Evolutionary conservation across 2,113 vertebrate genomes (phyloP).

Genomic region (Pollimyrus isidori): DNA sequence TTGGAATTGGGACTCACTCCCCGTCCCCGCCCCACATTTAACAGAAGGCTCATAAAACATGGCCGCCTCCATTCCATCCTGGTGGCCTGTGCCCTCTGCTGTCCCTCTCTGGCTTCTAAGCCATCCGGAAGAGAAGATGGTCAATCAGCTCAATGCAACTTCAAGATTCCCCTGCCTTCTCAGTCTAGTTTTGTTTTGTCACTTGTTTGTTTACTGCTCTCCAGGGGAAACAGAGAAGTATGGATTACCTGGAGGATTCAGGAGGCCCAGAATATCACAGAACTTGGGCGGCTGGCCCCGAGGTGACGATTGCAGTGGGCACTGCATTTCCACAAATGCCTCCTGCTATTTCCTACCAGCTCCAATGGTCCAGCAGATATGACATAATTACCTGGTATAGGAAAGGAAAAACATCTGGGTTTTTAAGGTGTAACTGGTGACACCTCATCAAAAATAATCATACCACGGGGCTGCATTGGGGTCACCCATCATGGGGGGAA

Average conservation of each 20-base stretch:
- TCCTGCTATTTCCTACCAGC: not conserved
- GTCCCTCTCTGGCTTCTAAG: conserved; percentile 40
- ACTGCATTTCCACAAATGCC: not conserved
- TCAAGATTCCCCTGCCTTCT: conserved; percentile 15
- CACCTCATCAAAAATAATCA: not conserved
- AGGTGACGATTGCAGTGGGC: not conserved
- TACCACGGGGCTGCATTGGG: not conserved
- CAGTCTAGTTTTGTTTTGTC: conserved; percentile 4
- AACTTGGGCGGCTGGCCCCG: not conserved
- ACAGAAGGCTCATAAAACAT: conserved; percentile 48
- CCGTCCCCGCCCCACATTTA: conserved; percentile 22
- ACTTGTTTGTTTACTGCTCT: not conserved
- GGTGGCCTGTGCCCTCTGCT: conserved; percentile 30
- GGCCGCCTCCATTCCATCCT: conserved; percentile 45
- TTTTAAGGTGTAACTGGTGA: not conserved
- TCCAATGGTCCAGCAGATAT: not conserved
- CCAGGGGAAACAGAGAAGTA: not conserved
- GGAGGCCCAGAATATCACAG: not conserved
- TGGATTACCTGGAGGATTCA: not conserved
- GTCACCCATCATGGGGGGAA: not conserved
- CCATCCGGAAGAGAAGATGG: conserved; percentile 40
- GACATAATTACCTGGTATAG: not conserved
- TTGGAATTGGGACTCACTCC: conserved; percentile 23
- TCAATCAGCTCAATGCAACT: not conserved
- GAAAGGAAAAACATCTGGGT: not conserved